phyloP scores from a whole-genome alignment of 2,888 invertebrate species.

The Loripinus fragilis region DNA sequence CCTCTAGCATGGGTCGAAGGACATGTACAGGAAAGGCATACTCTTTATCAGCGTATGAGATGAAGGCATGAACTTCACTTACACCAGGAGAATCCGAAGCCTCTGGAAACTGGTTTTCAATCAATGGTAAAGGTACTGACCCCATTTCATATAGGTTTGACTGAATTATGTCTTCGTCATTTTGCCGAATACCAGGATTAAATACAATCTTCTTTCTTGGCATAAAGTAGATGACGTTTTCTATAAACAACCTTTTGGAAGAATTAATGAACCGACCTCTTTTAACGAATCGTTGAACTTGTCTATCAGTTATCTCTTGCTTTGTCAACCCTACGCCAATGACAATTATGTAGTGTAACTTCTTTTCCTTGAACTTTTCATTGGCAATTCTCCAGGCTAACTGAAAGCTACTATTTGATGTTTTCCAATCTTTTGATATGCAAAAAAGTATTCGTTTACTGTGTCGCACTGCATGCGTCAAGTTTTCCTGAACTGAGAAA shows the following conservation, averaged over 20 bases:
- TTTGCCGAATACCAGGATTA: not conserved
- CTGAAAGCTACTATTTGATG: constrained; percentile 46
- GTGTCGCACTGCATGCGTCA: constrained; percentile 53
- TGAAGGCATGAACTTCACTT: constrained; percentile 51
- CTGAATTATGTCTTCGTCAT: not conserved
- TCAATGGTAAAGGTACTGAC: not conserved
- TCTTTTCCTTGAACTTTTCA: constrained; percentile 61
- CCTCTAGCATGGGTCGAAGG: constrained; percentile 51
- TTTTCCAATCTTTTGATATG: constrained; percentile 52
- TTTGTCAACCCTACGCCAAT: constrained; percentile 44
- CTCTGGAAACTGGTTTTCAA: not conserved
- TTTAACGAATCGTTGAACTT: constrained; percentile 57
- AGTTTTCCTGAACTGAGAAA: constrained; percentile 64
- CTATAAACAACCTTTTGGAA: constrained; percentile 43
- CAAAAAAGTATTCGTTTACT: constrained; percentile 64
- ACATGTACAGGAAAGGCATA: constrained; percentile 48
- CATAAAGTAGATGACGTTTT: constrained; percentile 63
- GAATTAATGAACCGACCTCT: constrained; percentile 57
- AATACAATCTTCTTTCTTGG: constrained; percentile 32
- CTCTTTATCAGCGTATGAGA: constrained; percentile 61
- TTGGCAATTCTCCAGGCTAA: constrained; percentile 63
- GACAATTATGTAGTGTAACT: constrained; percentile 60
- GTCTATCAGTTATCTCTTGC: constrained; percentile 56
- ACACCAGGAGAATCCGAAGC: not conserved
- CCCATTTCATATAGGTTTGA: not conserved